Evolutionary conservation across 2,888 invertebrate genomes (phyloP), one percentile per base, ranked within the genome.

Genomic region (Rhyacophila evoluta): DNA sequence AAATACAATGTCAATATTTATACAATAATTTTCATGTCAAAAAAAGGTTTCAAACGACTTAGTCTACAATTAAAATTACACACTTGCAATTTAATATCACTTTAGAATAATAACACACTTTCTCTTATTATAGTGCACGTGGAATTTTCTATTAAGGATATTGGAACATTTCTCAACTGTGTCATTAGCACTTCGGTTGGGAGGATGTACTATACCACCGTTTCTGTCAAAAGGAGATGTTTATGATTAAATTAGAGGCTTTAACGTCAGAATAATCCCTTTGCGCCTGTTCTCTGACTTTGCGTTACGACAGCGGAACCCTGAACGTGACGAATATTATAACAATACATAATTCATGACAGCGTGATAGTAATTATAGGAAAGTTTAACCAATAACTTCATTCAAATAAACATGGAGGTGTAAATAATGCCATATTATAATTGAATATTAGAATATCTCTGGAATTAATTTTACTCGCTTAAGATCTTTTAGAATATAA

Each of bases 111-210:
- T 19, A 25, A 19, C n/a, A 33, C 6, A 33, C 29, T 4, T 33
- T 33, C 55, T 12, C 8, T 19, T 55, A 55, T 55, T 55, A 55
- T 10, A 19, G 55, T 55, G 55, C 55, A 55, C 19, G 55, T 25
- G 55, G 55, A 55, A 55, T 55, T 55, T 55, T 55, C 55, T 55
- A 55, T 55, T 55, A 55, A 55, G 15, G 55, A 10, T 55, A 8
- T 10, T 25, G 55, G 10, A 15, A 15, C 41, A 41, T 41, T 41
- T 41, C 41, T 19, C 41, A 8, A 41, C 41, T 55, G 55, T 25
- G 55, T 55, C 55, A 55, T 55, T 55, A 55, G 55, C 55, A 55
- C 55, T 55, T 19, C 55, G 55, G 55, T 55, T 55, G 55, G 6
- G 19, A 55, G 55, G 8, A 55, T 15, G 25, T 55, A 25, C 55